Conservation (phyloP, 2,113 vertebrate genomes). For the Nycticryphes semicollaris region DNA sequence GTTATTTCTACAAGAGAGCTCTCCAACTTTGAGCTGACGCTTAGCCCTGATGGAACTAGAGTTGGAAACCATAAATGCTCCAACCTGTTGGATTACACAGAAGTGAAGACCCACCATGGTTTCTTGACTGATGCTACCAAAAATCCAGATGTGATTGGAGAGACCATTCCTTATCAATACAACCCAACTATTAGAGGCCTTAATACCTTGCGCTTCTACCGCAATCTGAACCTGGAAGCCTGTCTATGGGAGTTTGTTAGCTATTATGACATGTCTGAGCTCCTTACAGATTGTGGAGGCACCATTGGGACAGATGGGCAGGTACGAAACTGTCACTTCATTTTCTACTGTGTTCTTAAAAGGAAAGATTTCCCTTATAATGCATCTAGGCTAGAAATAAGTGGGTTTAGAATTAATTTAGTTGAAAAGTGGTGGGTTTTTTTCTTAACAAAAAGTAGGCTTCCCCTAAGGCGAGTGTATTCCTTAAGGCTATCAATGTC, state of each 20-base stretch:
- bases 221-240: conserved; percentile 90
- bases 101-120: conserved; percentile 88
- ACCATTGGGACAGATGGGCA: conserved; percentile 89
- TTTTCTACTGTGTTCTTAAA: not conserved
- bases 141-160: conserved; percentile 79
- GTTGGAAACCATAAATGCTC: conserved; percentile 93
- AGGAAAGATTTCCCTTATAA: not conserved
- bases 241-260: conserved; percentile 93
- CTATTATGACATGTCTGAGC: conserved; percentile 95
- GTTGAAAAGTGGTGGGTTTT: not conserved
- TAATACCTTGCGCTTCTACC: conserved; percentile 88
- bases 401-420: not conserved
- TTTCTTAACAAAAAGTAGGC: not conserved
- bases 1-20: conserved; percentile 90
- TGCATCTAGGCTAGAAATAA: not conserved
- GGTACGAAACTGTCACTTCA: conserved; percentile 61
- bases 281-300: conserved; percentile 91
- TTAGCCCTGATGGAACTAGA: conserved; percentile 90
- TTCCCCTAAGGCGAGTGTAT: not conserved
- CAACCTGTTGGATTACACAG: conserved; percentile 87
- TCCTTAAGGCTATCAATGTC: not conserved
- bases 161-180: conserved; percentile 87
- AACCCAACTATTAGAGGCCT: conserved; percentile 79
- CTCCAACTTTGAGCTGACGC: conserved; percentile 91
- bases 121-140: conserved; percentile 84